Evolutionary conservation across 2,888 invertebrate genomes (phyloP).

Genomic region (Eristalis pertinax): DNA sequence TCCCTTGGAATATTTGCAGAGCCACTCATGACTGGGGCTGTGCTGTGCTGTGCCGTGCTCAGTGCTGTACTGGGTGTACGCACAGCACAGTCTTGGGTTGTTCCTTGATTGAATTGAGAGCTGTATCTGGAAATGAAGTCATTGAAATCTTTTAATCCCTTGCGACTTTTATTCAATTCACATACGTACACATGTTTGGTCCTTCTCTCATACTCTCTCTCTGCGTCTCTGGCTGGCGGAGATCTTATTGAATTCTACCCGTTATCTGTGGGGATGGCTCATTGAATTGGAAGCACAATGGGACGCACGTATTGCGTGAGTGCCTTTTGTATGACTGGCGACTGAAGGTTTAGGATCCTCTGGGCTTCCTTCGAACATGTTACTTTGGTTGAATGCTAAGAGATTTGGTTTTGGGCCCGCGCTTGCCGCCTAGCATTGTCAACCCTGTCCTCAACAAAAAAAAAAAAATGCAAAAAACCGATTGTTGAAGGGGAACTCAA

Average conservation of each 20-base stretch:
- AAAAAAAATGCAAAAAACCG: neutral
- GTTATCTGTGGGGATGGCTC: conserved; percentile 70
- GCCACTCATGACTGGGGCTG: neutral
- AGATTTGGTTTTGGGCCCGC: conserved; percentile 25
- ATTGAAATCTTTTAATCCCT: conserved; percentile 70
- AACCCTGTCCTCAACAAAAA: conserved; percentile 15
- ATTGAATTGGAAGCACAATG: conserved; percentile 71
- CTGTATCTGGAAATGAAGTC: conserved; percentile 62
- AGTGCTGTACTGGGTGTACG: neutral
- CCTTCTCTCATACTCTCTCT: neutral
- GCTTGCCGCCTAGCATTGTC: neutral
- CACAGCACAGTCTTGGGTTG: conserved; percentile 10
- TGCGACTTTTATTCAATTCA: conserved; percentile 69
- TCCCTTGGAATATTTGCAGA: conserved; percentile 30
- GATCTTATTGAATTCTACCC: conserved; percentile 70
- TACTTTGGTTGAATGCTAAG: conserved; percentile 66
- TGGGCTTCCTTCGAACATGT: conserved; percentile 36
- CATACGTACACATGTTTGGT: conserved; percentile 28
- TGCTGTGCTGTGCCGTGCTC: neutral
- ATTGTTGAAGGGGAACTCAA: conserved; percentile 50
- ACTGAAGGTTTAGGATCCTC: conserved; percentile 61
- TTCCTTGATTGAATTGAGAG: conserved; percentile 60
- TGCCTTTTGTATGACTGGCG: conserved; percentile 62
- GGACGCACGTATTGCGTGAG: conserved; percentile 72
- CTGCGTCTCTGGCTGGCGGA: conserved; percentile 26